Evolutionary conservation across 2,113 vertebrate species (phyloP).

Genomic region (Mirza zaza): DNA sequence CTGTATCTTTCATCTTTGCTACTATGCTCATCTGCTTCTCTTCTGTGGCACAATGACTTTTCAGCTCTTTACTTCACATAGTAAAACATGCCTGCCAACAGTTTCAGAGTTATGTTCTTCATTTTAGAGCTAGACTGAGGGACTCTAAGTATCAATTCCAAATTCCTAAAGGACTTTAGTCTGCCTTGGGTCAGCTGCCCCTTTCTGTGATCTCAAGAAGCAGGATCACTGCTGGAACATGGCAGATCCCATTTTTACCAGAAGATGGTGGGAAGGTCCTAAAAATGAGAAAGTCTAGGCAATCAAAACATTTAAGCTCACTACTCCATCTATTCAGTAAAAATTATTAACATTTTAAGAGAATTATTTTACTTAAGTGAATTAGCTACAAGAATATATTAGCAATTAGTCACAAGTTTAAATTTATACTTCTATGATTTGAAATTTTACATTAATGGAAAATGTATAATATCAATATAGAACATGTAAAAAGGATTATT

Average conservation of each 20-base stretch:
- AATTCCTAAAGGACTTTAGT: neutral
- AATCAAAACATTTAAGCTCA: neutral
- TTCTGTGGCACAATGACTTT: neutral
- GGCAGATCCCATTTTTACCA: neutral
- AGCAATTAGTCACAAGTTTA: neutral
- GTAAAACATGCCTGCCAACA: neutral
- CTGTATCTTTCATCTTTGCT: neutral
- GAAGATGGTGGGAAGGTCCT: neutral
- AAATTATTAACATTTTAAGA: neutral
- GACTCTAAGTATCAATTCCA: neutral
- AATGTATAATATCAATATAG: neutral
- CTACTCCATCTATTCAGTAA: neutral
- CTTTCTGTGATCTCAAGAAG: neutral
- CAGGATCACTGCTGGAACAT: neutral
- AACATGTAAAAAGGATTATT: neutral
- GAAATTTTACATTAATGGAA: neutral
- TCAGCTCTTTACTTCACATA: neutral
- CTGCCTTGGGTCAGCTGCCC: neutral
- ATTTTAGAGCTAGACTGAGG: neutral
- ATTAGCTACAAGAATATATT: neutral
- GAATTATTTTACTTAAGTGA: neutral
- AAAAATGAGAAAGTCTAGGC: neutral
- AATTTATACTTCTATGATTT: conserved; percentile 14
- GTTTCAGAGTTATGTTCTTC: neutral
- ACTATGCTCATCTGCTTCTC: neutral